phyloP scores from a whole-genome alignment of 2,797 vertebrate genomes.

The Falco naumanni region DNA sequence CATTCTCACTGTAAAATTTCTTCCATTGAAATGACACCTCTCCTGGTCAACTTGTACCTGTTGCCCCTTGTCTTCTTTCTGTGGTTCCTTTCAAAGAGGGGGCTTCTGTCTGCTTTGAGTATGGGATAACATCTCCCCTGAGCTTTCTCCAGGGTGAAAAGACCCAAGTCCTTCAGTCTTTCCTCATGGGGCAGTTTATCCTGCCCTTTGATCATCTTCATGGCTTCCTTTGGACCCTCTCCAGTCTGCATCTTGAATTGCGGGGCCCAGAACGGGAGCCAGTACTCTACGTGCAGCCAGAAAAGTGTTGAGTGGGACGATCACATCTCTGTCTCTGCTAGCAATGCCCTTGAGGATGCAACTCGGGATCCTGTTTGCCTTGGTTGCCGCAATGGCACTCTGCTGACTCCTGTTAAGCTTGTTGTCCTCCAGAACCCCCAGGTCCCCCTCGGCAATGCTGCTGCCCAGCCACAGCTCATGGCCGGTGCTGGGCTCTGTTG shows the following conservation, averaged over 20 bases:
- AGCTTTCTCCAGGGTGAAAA: too few species aligned
- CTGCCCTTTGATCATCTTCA: background rate
- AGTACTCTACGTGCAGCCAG: too few species aligned
- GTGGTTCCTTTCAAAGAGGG: too few species aligned
- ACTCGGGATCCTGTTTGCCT: background rate
- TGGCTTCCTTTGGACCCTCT: background rate
- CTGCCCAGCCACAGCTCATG: background rate
- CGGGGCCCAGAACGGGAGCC: background rate
- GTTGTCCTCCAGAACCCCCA: background rate
- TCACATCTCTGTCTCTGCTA: background rate
- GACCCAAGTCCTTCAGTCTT: too few species aligned
- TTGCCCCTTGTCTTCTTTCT: background rate
- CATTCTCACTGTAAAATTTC: background rate
- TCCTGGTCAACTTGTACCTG: background rate
- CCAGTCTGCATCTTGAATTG: background rate
- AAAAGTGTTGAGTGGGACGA: background rate
- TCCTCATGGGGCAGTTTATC: too few species aligned
- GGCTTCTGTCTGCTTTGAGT: too few species aligned
- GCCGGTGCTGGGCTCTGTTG: background rate
- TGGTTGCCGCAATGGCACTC: too few species aligned
- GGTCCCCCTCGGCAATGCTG: background rate
- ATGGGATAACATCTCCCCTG: too few species aligned
- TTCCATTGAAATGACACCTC: background rate
- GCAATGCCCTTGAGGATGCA: background rate
- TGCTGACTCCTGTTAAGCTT: background rate